These are phyloP conservation scores for Neoascia interrupta DNA, from an alignment of 2,888 invertebrate genomes.

Conservation along the genomic window DNA sequence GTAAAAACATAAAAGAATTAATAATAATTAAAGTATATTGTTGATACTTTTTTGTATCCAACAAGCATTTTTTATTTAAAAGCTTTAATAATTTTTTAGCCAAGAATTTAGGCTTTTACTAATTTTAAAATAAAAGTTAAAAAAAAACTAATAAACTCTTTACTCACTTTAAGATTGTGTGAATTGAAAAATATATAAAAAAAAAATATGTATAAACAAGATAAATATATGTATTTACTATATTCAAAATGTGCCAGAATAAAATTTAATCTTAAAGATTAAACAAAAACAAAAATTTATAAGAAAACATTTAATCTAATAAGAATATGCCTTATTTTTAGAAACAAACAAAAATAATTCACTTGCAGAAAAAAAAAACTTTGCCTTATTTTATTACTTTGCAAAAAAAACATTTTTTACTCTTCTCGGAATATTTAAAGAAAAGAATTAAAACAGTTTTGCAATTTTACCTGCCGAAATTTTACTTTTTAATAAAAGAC, in stretches of 20 bases:
- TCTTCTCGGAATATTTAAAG: slow-evolving; percentile 13
- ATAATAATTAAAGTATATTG: not conserved
- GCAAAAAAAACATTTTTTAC: slow-evolving; percentile 12
- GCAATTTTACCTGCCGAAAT: slow-evolving; percentile 43
- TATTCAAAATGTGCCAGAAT: slow-evolving; percentile 70
- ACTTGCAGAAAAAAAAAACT: slow-evolving; percentile 47
- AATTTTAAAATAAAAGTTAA: not conserved
- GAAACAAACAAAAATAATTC: slow-evolving; percentile 18
- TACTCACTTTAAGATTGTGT: slow-evolving; percentile 21
- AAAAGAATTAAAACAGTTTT: slow-evolving; percentile 26
- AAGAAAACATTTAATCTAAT: slow-evolving; percentile 15
- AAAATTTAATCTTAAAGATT: slow-evolving; percentile 62
- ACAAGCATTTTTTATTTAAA: no score
- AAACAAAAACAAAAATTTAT: slow-evolving; percentile 27
- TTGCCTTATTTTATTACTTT: slow-evolving; percentile 69
- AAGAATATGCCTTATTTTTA: slow-evolving; percentile 57
- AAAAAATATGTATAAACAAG: slow-evolving; percentile 26
- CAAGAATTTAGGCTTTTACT: not conserved
- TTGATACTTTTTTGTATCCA: not conserved
- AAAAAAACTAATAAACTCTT: not conserved
- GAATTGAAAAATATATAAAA: slow-evolving; percentile 24
- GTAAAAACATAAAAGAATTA: not conserved
- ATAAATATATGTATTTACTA: slow-evolving; percentile 47
- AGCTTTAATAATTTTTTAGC: slow-evolving; percentile 25
- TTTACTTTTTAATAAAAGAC: slow-evolving; percentile 31